phyloP scores from a whole-genome alignment of 1,140 invertebrate species.

The Lysiphlebus fabarum region DNA sequence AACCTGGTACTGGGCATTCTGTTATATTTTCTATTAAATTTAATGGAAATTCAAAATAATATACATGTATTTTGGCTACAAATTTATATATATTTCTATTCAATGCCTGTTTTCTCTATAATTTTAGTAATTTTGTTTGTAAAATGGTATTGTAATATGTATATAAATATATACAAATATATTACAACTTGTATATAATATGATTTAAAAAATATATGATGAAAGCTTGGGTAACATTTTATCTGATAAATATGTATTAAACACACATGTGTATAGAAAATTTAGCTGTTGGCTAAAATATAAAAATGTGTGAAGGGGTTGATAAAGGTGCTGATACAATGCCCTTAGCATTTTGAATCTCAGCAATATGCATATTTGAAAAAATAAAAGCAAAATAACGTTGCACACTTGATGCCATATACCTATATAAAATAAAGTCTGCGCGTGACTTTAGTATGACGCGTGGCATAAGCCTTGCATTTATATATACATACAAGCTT shows the following conservation, averaged over 20 bases:
- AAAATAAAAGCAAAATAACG: not conserved
- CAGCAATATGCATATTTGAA: constrained; percentile 11
- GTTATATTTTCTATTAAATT: constrained; percentile 49
- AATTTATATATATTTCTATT: not conserved
- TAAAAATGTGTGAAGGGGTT: no score
- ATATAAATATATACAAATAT: constrained; percentile 6
- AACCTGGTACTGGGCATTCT: not conserved
- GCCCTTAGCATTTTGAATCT: constrained; percentile 10
- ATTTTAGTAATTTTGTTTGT: constrained; percentile 47
- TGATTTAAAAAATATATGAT: not conserved
- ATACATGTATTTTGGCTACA: constrained; percentile 5
- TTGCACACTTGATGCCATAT: not conserved
- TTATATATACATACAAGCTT: constrained; percentile 19
- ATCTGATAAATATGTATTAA: no score
- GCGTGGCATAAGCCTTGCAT: constrained; percentile 16
- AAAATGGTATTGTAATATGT: constrained; percentile 30
- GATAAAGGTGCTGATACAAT: not conserved
- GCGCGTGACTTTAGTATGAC: constrained; percentile 26
- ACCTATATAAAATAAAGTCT: constrained; percentile 19
- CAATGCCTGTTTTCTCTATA: constrained; percentile 36
- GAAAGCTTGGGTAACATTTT: no score
- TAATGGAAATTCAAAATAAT: constrained; percentile 53
- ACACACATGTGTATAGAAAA: no score
- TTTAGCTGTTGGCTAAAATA: no score
- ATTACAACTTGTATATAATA: not conserved